phyloP scores from a whole-genome alignment of 2,888 invertebrate genomes.

The Nebria salina region DNA sequence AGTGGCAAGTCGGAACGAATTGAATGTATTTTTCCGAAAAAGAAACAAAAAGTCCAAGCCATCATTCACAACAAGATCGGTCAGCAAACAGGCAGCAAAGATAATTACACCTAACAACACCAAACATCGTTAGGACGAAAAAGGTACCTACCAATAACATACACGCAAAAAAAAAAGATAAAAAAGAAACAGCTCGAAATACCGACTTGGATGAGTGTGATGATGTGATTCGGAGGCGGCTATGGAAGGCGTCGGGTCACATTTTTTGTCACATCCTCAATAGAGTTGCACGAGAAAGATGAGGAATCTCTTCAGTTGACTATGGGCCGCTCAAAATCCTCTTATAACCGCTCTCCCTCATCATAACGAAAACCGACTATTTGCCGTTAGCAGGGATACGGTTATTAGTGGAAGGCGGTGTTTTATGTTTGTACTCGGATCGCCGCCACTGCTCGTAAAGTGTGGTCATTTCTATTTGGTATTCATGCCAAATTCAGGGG shows the following conservation, averaged over 20 bases:
- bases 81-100: constrained; percentile 38
- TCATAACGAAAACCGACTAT: constrained; percentile 36
- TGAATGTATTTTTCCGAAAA: constrained; percentile 27
- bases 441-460: constrained; percentile 1
- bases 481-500: constrained; percentile 17
- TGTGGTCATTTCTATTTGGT: constrained; percentile 1
- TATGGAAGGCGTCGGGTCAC: constrained; percentile 28
- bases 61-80: constrained; percentile 28
- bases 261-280: constrained; percentile 40
- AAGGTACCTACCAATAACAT: constrained; percentile 24
- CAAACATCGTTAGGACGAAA: constrained; percentile 41
- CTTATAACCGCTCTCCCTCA: constrained; percentile 25
- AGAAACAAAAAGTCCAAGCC: constrained; percentile 24
- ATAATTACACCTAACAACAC: constrained; percentile 43
- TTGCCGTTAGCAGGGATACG: constrained; percentile 38
- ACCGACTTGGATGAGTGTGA: constrained; percentile 13
- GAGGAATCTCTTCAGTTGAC: background rate
- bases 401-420: constrained; percentile 36
- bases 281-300: constrained; percentile 25
- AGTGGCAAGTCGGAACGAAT: constrained; percentile 35
- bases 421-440: constrained; percentile 22
- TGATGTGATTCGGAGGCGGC: constrained; percentile 36
- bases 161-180: constrained; percentile 26
- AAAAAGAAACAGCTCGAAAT: background rate
- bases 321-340: constrained; percentile 9